Base-by-base conservation (phyloP, 2,797 vertebrate genomes). In the Anniella stebbinsi region DNA sequence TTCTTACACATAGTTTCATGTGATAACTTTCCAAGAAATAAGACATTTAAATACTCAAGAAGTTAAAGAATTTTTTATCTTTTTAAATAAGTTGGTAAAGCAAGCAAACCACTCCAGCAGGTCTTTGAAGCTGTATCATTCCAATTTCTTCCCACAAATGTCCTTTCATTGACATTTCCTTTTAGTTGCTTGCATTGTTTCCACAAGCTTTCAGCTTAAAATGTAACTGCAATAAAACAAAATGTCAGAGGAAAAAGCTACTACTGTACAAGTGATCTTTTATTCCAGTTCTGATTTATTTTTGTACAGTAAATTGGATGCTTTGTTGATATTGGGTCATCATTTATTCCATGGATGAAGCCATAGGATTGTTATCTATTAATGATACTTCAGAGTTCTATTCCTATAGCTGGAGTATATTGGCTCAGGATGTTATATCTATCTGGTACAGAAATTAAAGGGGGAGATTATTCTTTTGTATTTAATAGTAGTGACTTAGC, bases 241-340 rank as follows among this genome's bases (percentile, higher is more conserved):
- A 91, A 8, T 88, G 93, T 95, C 90, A 73, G 87, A 88, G 66
- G 66, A 72, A 82, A 92, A 92, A 88, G 63, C 66, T 48, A 85
- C 82, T 54, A 77, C 36, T 91, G 57, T 93, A 88, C 92, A 92
- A 92, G 88, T 91, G 72, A 80, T 80, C 75, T 85, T 72, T 94
- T 69, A 10, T 91, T 90, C 67, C 69, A 87, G 67, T 92, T 90
- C 86, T 90, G 93, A 89, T 91, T 95, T 94, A 86, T 78, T 80
- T 94, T 93, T 84, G 81, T 89, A 93, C 80, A 93, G 17, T 95
- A 84, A 94, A 94, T 94, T 93, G 90, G 89, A 93, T 91, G 86
- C 57, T 95, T 95, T 91, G 38, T 80, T 72, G 90, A 80, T 91
- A 85, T 66, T 89, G 89, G 93, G 93, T 92, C 89, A 94, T 83